Evolutionary conservation across 2,113 vertebrate species (phyloP).

Genomic region (Natator depressus): DNA sequence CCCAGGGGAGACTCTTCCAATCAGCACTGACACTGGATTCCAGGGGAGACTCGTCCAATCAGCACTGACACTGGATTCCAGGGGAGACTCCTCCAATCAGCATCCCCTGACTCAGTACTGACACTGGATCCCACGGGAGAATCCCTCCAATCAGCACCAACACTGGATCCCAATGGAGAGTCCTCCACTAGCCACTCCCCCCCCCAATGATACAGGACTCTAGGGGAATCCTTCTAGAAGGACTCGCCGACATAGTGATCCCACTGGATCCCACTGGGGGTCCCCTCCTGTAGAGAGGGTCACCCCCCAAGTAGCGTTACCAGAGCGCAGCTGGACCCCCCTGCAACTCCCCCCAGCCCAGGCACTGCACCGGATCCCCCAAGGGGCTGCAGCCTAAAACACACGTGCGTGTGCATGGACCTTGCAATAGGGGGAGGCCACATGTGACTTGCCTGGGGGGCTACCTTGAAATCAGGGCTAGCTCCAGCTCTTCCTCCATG

Average conservation of each 20-base stretch:
- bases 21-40: background rate
- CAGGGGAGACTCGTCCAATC: background rate
- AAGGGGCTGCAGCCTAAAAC: background rate
- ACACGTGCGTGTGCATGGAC: no score
- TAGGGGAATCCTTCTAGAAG: no score
- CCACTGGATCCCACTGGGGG: background rate
- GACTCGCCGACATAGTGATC: background rate
- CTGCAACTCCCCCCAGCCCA: no score
- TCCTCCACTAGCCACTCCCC: background rate
- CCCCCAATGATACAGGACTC: no score
- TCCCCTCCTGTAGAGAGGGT: background rate
- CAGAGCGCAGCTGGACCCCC: background rate
- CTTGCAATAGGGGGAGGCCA: background rate
- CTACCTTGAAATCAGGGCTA: background rate
- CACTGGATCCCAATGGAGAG: no score
- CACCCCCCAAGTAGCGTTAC: no score
- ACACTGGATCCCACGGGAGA: no score
- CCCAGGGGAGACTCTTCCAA: background rate
- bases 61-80: background rate
- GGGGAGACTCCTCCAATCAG: no score
- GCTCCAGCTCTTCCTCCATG: background rate
- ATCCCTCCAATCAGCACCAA: no score
- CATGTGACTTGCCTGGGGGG: no score
- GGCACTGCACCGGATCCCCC: background rate
- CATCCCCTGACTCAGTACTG: no score